These are phyloP conservation scores for Aphelenchoides avenae DNA, from an alignment of 1,140 invertebrate genomes.

Conservation along the genomic window DNA sequence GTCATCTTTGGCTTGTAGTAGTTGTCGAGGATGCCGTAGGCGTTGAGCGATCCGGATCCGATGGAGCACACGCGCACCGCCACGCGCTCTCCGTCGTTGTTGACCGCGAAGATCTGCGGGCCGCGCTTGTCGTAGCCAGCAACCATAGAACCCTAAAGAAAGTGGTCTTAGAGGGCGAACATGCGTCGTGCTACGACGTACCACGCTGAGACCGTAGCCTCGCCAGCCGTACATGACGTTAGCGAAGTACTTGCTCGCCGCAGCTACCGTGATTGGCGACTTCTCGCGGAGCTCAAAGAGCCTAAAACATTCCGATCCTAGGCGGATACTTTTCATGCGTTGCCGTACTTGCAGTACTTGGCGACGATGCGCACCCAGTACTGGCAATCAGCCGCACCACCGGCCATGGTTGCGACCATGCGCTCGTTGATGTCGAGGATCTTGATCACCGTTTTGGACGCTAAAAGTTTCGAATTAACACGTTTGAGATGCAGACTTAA, in stretches of 20 bases:
- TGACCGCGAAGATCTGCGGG: conserved; percentile 90
- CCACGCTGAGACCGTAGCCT: conserved; percentile 67
- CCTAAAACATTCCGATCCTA: conserved; percentile 68
- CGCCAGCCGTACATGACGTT: conserved; percentile 99
- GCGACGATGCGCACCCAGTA: conserved; percentile 94
- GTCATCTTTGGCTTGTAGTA: conserved; percentile 74
- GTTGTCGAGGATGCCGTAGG: conserved; percentile 89
- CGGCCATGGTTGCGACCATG: conserved; percentile 62
- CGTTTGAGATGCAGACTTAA: too few species aligned
- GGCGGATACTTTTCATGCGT: too few species aligned
- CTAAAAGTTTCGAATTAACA: too few species aligned
- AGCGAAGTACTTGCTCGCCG: conserved; percentile 92
- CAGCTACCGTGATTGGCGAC: conserved; percentile 92
- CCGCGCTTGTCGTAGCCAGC: conserved; percentile 95
- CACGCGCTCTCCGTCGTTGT: conserved; percentile 88
- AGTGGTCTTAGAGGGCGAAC: too few species aligned
- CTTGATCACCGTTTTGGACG: conserved; percentile 90
- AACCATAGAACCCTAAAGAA: conserved; percentile 83
- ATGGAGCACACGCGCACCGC: conserved; percentile 88
- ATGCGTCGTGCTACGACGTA: too few species aligned
- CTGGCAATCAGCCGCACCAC: conserved; percentile 93
- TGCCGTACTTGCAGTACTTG: conserved; percentile 73
- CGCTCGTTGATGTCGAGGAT: conserved; percentile 96
- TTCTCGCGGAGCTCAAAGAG: conserved; percentile 92
- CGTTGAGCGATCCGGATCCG: conserved; percentile 92